phyloP scores from a whole-genome alignment of 2,797 vertebrate species.

The Lophius americanus region DNA sequence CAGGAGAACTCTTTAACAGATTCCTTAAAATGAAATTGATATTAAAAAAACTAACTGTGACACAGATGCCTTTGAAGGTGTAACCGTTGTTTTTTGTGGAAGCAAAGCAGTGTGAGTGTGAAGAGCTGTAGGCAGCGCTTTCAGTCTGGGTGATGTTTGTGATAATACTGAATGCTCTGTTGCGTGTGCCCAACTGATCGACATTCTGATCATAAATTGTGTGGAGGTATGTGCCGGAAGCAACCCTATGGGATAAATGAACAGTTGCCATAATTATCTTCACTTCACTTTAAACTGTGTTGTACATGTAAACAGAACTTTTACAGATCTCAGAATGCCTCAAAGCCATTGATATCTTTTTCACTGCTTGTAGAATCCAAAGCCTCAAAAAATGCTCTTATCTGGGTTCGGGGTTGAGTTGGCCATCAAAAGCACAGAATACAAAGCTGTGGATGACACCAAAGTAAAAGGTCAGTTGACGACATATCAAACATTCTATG shows the following conservation, averaged over 20 bases:
- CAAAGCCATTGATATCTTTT: constrained; percentile 20
- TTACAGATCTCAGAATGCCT: not conserved
- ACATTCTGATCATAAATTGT: not conserved
- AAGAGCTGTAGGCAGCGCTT: constrained; percentile 36
- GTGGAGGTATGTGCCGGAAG: not conserved
- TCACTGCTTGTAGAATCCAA: constrained; percentile 81
- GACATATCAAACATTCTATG: constrained; percentile 29
- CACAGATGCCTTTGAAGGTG: constrained; percentile 16
- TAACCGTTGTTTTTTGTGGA: constrained; percentile 33
- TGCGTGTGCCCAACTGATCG: constrained; percentile 6
- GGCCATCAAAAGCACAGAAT: constrained; percentile 97
- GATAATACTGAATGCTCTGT: constrained; percentile 54
- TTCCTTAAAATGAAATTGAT: constrained; percentile 15
- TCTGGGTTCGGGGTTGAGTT: constrained; percentile 97
- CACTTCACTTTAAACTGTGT: not conserved
- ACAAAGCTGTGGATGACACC: constrained; percentile 94
- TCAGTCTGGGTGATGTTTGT: constrained; percentile 40
- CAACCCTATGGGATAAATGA: not conserved
- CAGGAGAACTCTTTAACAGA: constrained; percentile 6
- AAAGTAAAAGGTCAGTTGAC: constrained; percentile 87
- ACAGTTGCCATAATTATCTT: not conserved
- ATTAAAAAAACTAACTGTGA: constrained; percentile 1
- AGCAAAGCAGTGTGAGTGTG: constrained; percentile 42
- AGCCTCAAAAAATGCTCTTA: constrained; percentile 87
- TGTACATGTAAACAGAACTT: constrained; percentile 6